Percentiles rank a stretch among this genome's conserved stretches.
These are phyloP conservation scores for Psix sp. DNA, from an alignment of 1,140 invertebrate species.

Conservation along the genomic window DNA sequence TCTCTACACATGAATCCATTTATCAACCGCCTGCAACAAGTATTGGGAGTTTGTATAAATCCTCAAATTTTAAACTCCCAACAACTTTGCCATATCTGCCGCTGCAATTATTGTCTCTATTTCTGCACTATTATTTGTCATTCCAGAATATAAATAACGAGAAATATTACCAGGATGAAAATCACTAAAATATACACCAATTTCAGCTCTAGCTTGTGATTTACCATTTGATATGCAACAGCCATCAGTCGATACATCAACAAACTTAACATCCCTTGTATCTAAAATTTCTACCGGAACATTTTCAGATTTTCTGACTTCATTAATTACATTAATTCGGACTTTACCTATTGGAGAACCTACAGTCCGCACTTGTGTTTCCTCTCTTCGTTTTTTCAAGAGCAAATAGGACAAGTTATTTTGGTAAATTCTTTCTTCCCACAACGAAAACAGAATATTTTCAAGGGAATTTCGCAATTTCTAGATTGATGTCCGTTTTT, in stretches of 20 bases:
- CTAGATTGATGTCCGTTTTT: not conserved
- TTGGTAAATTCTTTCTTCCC: conserved; percentile 3
- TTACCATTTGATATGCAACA: conserved; percentile 1
- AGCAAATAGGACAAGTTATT: not conserved
- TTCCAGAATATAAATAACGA: not conserved
- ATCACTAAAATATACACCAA: conserved; percentile 2
- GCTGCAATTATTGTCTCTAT: conserved; percentile 6
- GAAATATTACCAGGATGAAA: conserved; percentile 4
- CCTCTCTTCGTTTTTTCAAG: conserved; percentile 1
- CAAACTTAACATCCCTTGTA: not conserved
- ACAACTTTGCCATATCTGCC: not conserved
- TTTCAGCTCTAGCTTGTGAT: not conserved
- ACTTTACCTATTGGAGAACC: not conserved
- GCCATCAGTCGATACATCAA: conserved; percentile 11
- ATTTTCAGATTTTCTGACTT: not conserved
- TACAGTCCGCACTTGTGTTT: not conserved
- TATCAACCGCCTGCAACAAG: not conserved
- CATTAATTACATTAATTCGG: not conserved
- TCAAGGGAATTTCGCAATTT: not conserved
- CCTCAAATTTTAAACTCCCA: not conserved
- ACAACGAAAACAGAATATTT: conserved; percentile 6
- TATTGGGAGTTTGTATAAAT: conserved; percentile 22
- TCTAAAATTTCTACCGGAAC: not conserved
- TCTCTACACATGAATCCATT: conserved; percentile 12
- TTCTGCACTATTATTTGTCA: conserved; percentile 7